Evolutionary conservation across 2,797 vertebrate species (phyloP), one percentile per base, ranked within the genome.

Genomic region (Pterois miles): DNA sequence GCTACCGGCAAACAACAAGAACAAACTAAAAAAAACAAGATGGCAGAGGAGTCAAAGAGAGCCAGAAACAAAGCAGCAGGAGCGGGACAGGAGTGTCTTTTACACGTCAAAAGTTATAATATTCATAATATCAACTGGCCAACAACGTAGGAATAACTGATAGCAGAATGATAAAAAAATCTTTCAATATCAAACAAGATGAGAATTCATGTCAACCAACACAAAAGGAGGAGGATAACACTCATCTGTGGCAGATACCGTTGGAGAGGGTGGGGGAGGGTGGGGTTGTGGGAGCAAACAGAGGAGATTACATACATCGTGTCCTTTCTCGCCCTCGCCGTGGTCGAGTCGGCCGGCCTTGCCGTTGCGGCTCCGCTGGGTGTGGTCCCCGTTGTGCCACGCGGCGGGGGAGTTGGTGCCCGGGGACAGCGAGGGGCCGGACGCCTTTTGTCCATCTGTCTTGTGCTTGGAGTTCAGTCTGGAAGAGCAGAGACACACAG

Each of bases 241-340:
- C 65, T 88, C 79, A 90, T 85, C 86, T 92, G 86, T 86, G 81
- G 85, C 36, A 81, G 84, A 91, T 77, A 91, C 88, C 88, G 71
- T 89, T 80, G 65, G 65, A 78, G 78, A 65, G 81, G 72, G 69
- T 54, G 65, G 72, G 71, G 67, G 65, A 77, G 71, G 69, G n/a
- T 65, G 76, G 34, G 82, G 80, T 67, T 73, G 67, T 82, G 78
- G 86, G 83, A 94, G 88, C 76, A 88, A 81, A 80, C 80, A 95
- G 95, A 96, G 89, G 92, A 95, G 96, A 95, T 78, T 96, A 98
- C 98, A 93, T 99, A 99, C 98, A 97, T 99, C 95, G 90, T 95
- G 94, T 83, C 93, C 95, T 93, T 96, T 97, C 79, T 95, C 96
- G 74, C 92, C 92, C 29, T 93, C 87, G 76, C 83, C 23, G 72